These are phyloP conservation scores for Lophochroa leadbeateri DNA, from an alignment of 2,113 vertebrate species.

Conservation along the genomic window DNA sequence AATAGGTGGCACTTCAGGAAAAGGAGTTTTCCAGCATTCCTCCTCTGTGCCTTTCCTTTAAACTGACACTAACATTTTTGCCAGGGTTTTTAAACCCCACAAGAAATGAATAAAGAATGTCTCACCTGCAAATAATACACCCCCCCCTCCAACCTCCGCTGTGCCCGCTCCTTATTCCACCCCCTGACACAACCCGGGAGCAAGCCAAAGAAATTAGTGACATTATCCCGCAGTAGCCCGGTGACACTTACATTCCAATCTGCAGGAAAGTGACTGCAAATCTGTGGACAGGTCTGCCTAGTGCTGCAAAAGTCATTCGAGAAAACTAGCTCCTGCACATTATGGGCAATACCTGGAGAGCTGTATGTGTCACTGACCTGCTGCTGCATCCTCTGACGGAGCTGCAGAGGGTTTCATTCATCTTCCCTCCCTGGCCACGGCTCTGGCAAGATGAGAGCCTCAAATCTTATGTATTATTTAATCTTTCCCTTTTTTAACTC, in stretches of 20 bases:
- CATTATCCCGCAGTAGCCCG: background rate
- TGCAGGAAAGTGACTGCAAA: slow-evolving; percentile 5
- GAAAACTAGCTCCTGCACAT: background rate
- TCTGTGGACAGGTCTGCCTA: background rate
- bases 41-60: background rate
- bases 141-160: background rate
- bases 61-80: background rate
- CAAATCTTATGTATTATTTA: background rate
- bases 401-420: background rate
- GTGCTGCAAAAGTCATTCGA: slow-evolving; percentile 21
- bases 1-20: background rate
- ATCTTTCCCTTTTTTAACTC: background rate
- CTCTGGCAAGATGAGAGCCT: background rate
- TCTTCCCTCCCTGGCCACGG: background rate
- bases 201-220: slow-evolving; percentile 30
- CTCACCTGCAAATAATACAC: background rate
- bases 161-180: background rate
- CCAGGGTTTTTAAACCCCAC: background rate
- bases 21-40: background rate
- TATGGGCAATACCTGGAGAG: background rate
- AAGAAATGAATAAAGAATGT: background rate
- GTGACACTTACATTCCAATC: slow-evolving; percentile 14
- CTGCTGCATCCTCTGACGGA: slow-evolving; percentile 8
- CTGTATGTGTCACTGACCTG: background rate
- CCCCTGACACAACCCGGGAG: background rate